phyloP scores from a whole-genome alignment of 2,888 invertebrate genomes.

The Helobdella robusta region DNA sequence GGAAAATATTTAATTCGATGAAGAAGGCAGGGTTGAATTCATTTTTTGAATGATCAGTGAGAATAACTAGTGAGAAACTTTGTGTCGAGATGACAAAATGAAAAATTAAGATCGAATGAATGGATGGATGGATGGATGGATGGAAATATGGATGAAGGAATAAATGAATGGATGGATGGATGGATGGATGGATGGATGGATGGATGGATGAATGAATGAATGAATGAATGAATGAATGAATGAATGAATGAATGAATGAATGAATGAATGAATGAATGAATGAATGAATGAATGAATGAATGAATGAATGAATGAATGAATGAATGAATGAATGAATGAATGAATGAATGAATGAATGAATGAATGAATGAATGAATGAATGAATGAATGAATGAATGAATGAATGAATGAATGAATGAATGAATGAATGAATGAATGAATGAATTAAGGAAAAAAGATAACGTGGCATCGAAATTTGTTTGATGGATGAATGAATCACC shows the following conservation, averaged over 20 bases:
- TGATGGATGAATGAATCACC: no score
- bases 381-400: neutral
- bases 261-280: slow-evolving; percentile 5
- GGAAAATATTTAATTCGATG: no score
- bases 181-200: neutral
- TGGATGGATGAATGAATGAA: slow-evolving; percentile 20
- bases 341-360: slow-evolving; percentile 4
- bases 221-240: slow-evolving; percentile 17
- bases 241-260: slow-evolving; percentile 13
- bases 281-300: slow-evolving; percentile 7
- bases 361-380: neutral
- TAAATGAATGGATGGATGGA: neutral
- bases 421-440: neutral
- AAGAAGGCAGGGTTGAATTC: no score
- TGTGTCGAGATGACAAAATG: no score
- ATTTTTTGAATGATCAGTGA: no score
- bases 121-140: no score
- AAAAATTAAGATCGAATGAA: no score
- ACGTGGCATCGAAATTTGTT: no score
- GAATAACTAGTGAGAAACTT: no score
- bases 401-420: neutral
- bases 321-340: neutral
- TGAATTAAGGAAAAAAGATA: neutral
- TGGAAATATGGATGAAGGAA: neutral
- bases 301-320: slow-evolving; percentile 6